Base-by-base conservation (phyloP, 2,113 vertebrate genomes). In the Bostrychus sinensis region DNA sequence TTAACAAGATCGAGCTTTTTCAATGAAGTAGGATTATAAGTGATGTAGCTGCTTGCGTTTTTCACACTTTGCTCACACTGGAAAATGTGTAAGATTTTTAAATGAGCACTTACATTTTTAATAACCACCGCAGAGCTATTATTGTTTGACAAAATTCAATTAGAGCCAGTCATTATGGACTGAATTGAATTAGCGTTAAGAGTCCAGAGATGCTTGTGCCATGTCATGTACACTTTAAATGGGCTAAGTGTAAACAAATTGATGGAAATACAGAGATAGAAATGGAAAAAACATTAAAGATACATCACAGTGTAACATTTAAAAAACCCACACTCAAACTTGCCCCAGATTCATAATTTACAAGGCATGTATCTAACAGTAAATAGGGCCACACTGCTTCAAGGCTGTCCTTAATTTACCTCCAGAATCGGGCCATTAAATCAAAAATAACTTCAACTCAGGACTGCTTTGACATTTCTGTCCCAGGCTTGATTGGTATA, bases 311-410 rank as follows among this genome's bases (percentile, higher is more conserved):
- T 11, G 53, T 48, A 22, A 5, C 17, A 20, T 54, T 75, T 32
- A 70, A 5, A 46, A 58, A 55, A 38, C 63, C 23, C 45, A 30
- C 55, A 16, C 39, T 66, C 39, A 72, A 72, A 76, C 64, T 67
- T 77, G 66, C 57, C 65, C 75, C 28, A 78, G 57, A 80, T 80
- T 76, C 82, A 83, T 80, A 78, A 78, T 85, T 88, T 71, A 83
- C 45, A 36, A 62, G 70, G 34, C 64, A 76, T 68, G 34, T 60
- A 68, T 46, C 59, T 25, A 8, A 41, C 70, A 68, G 77, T 1
- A 25, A 60, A 72, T 58, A 19, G 56, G 56, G 70, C 46, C 74
- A 71, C 72, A 56, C 48, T 72, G 66, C 56, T 69, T 85, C 71
- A 83, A 65, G 70, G 65, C 42, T 3, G 12, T 69, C 62, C 61